Evolutionary conservation across 2,888 invertebrate species (phyloP).

Genomic region (Anoplius nigerrimus): DNA sequence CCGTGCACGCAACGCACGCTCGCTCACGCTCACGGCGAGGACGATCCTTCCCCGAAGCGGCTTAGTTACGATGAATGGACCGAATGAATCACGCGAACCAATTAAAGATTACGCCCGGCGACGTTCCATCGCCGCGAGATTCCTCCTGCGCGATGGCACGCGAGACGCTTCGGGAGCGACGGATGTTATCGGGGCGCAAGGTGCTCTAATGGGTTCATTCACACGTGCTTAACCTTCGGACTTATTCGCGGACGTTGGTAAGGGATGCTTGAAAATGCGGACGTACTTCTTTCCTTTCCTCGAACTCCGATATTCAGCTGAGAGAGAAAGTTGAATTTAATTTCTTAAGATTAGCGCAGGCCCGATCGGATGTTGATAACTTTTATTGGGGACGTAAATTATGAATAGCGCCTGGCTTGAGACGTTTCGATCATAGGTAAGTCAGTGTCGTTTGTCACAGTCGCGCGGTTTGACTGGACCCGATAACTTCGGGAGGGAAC

Average conservation of each 20-base stretch:
- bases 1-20: constrained; percentile 40
- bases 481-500: constrained; percentile 7
- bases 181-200: background rate
- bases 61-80: constrained; percentile 69
- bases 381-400: no score
- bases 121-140: constrained; percentile 26
- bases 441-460: no score
- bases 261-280: constrained; percentile 36
- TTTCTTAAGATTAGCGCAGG: no score
- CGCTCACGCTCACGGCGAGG: constrained; percentile 62
- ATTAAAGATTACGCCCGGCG: constrained; percentile 70
- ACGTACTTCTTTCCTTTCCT: no score
- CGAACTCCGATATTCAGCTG: no score
- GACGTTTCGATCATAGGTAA: no score
- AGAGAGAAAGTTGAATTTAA: no score
- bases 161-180: background rate
- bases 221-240: constrained; percentile 51
- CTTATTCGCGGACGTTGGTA: background rate
- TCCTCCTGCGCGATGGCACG: constrained; percentile 23
- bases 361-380: no score
- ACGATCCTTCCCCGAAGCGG: constrained; percentile 56
- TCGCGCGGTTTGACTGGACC: constrained; percentile 1
- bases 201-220: constrained; percentile 39
- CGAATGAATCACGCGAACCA: constrained; percentile 72
- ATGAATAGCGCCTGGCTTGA: no score